Evolutionary conservation across 2,113 vertebrate species (phyloP).

Genomic region (Baryphthengus martii): DNA sequence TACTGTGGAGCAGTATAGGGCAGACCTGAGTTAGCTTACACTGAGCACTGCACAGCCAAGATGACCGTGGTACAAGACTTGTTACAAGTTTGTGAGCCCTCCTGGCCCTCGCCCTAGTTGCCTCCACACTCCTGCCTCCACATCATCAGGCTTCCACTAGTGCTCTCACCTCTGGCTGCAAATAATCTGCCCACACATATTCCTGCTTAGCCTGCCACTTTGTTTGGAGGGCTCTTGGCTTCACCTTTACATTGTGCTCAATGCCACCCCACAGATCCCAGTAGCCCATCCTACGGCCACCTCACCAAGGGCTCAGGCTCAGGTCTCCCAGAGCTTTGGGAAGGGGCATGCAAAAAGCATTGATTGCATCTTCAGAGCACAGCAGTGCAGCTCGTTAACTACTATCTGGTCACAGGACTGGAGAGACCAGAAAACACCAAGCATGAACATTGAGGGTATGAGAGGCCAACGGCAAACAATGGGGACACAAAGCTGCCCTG

Average conservation of each 20-base stretch:
- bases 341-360: not conserved
- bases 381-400: rapidly evolving
- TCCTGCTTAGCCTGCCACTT: not conserved
- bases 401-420: not conserved
- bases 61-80: not conserved
- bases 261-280: rapidly evolving
- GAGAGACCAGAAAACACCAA: not conserved
- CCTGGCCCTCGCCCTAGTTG: rapidly evolving
- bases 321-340: not conserved
- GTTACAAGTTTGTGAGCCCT: not conserved
- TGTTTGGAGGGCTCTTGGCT: not conserved
- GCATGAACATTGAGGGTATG: not conserved
- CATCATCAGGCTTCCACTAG: not conserved
- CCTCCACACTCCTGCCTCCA: rapidly evolving
- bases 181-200: not conserved
- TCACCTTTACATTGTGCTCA: not conserved
- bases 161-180: not conserved
- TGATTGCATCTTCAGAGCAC: rapidly evolving
- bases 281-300: not conserved
- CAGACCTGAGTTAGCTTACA: not conserved
- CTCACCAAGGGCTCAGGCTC: not conserved
- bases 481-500: not conserved
- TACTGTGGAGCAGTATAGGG: rapidly evolving
- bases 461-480: not conserved
- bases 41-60: not conserved